phyloP scores from a whole-genome alignment of 1,140 invertebrate genomes.

The Battus philenor region DNA sequence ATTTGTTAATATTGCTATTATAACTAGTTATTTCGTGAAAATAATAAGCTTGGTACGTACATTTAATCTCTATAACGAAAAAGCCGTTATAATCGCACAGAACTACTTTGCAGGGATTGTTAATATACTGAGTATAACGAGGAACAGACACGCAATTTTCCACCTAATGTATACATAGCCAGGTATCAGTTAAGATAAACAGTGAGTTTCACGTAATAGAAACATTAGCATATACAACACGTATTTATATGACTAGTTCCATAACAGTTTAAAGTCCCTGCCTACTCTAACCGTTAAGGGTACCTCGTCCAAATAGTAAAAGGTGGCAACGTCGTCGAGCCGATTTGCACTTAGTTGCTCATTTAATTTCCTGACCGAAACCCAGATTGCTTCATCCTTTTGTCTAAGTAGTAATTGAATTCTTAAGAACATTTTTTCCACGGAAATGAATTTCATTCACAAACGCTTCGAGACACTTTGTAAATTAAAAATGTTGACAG shows the following conservation, averaged over 20 bases:
- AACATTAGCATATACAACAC: no score
- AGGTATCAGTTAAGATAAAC: no score
- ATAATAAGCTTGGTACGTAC: no score
- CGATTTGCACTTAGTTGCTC: slow-evolving; percentile 51
- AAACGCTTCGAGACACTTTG: slow-evolving; percentile 30
- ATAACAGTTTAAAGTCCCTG: slow-evolving; percentile 45
- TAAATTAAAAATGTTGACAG: slow-evolving; percentile 36
- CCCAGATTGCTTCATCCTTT: slow-evolving; percentile 62
- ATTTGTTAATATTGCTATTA: no score
- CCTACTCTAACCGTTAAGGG: slow-evolving; percentile 42
- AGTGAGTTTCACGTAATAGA: no score
- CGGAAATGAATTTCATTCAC: slow-evolving; percentile 62
- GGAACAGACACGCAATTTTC: no score
- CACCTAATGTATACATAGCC: no score
- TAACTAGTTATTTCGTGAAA: no score
- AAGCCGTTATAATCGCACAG: no score
- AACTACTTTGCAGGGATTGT: no score
- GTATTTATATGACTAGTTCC: slow-evolving; percentile 39
- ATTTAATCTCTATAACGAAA: no score
- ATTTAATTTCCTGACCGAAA: slow-evolving; percentile 71
- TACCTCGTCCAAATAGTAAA: slow-evolving; percentile 48
- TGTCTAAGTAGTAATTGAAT: slow-evolving; percentile 71
- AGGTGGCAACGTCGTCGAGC: slow-evolving; percentile 53
- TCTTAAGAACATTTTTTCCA: slow-evolving; percentile 60
- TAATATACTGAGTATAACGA: no score